Evolutionary conservation across 2,888 invertebrate species (phyloP), one percentile per base, ranked within the genome.

Genomic region (Ophonus ardosiacus): DNA sequence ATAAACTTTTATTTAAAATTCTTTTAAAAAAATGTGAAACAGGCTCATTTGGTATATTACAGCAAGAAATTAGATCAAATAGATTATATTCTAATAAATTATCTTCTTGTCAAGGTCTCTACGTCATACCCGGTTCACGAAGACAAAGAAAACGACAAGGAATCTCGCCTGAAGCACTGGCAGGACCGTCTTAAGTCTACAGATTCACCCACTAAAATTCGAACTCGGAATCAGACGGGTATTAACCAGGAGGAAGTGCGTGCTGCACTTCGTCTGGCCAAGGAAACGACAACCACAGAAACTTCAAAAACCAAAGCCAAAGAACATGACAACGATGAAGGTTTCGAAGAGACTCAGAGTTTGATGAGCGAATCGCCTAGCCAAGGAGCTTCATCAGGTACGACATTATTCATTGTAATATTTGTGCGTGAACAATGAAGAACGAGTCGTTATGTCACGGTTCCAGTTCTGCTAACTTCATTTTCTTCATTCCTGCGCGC

Each of bases 291-390:
- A 17, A 88, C 87, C 21, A 86, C 86, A 31, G 85, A 83, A 10
- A 38, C 15, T 18, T 17, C 59, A 4, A 80, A 80, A 61, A 85
- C 90, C 84, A 86, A 91, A 90, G 88, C 86, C 86, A 91, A 90
- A 84, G 95, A 96, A 87, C 94, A 94, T 86, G 97, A 97, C 88
- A 96, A 97, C 89, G 97, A 97, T 89, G 97, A 97, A 92, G 97
- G 97, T 7, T 97, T 97, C 89, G 97, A 97, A 90, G 97, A 97
- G 92, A 97, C 97, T 0, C 97, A 97, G 89, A 97, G 97, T 89
- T 92, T 97, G 80, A 96, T 97, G 88, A 97, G 97, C 0, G 97
- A 97, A 90, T 97, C 96, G 7, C 95, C 96, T 2, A 97, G 97
- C 68, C 97, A 97, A 88, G 97, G 96, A 63, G 96, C 96, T 0